Evolutionary conservation across 2,113 vertebrate species (phyloP).

Genomic region (Nycticorax nycticorax): DNA sequence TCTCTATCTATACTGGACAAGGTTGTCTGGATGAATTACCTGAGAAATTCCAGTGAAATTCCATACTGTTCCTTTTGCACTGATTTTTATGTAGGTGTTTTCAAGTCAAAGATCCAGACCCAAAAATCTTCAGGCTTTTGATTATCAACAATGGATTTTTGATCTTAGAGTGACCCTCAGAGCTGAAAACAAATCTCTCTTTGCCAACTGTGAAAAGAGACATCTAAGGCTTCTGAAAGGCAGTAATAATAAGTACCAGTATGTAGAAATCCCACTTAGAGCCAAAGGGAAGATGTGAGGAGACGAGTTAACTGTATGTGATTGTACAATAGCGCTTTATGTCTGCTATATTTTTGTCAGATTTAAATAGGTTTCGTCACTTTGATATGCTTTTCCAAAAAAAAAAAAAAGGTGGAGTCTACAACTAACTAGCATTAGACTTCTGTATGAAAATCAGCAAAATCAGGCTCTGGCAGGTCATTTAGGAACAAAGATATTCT

Average conservation of each 20-base stretch:
- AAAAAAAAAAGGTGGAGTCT: neutral
- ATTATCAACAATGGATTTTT: neutral
- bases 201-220: neutral
- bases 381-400: neutral
- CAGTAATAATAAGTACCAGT: neutral
- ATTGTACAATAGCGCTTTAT: neutral
- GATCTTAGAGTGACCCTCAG: neutral
- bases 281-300: neutral
- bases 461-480: neutral
- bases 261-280: neutral
- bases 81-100: neutral
- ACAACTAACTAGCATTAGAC: neutral
- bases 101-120: neutral
- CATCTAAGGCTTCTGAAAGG: neutral
- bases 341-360: neutral
- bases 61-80: neutral
- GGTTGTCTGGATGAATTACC: neutral
- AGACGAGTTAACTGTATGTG: neutral
- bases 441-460: neutral
- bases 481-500: neutral
- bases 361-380: neutral
- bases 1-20: neutral
- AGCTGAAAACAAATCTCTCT: conserved; percentile 17
- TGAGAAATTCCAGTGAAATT: neutral
- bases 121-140: neutral